These are phyloP conservation scores for Notechis scutatus DNA, from an alignment of 2,113 vertebrate genomes.

Conservation along the genomic window DNA sequence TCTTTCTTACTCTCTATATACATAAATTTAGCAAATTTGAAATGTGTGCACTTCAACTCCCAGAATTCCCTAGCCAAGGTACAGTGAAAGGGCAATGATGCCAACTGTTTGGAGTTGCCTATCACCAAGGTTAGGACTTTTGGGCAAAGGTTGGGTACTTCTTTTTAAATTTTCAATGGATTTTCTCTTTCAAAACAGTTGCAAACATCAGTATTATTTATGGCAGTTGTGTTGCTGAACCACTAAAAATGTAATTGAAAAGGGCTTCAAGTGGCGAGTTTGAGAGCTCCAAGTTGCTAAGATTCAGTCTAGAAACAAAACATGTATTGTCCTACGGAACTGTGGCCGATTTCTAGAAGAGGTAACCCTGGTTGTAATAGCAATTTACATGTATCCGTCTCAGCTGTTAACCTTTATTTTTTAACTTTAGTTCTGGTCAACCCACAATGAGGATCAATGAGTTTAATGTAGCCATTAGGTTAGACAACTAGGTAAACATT, in stretches of 20 bases:
- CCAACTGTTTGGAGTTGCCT: too few species aligned
- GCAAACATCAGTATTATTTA: too few species aligned
- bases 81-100: too few species aligned
- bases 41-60: too few species aligned
- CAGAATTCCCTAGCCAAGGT: too few species aligned
- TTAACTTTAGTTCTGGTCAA: not conserved
- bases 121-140: too few species aligned
- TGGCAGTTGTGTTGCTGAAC: not conserved
- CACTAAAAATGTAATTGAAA: not conserved
- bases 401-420: not conserved
- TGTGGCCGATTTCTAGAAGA: not conserved
- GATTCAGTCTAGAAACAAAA: not conserved
- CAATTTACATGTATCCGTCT: not conserved
- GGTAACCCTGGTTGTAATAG: not conserved
- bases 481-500: not conserved
- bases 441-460: not conserved
- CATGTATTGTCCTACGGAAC: not conserved
- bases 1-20: too few species aligned
- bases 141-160: too few species aligned
- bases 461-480: not conserved
- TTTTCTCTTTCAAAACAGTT: too few species aligned
- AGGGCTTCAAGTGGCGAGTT: not conserved
- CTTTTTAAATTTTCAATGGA: too few species aligned
- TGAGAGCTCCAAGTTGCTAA: not conserved
- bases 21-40: too few species aligned